Conservation (phyloP, 2,888 invertebrate species). For the Aquatica leii region DNA sequence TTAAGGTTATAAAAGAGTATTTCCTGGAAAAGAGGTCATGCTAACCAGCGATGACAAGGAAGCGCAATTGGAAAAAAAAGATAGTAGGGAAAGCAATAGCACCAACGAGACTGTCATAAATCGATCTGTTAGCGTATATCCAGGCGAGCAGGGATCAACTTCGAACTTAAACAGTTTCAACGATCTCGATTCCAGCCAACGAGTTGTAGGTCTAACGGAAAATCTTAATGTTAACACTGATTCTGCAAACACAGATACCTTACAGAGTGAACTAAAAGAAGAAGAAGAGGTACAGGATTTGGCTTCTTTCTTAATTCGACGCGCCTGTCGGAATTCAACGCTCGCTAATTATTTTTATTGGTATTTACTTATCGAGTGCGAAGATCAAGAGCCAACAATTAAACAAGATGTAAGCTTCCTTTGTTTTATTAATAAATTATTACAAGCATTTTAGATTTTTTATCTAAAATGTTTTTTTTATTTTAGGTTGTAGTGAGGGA, state of each 20-base stretch:
- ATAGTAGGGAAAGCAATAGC: conserved; percentile 57
- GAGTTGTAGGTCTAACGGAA: conserved; percentile 48
- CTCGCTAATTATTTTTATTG: conserved; percentile 98
- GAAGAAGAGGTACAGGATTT: conserved; percentile 71
- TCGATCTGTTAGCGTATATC: conserved; percentile 54
- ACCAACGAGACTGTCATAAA: conserved; percentile 54
- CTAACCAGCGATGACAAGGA: conserved; percentile 58
- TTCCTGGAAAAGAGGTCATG: conserved; percentile 51
- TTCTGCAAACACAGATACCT: conserved; percentile 63
- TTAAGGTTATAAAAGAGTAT: conserved; percentile 48
- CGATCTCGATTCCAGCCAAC: conserved; percentile 50
- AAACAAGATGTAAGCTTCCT: conserved; percentile 73
- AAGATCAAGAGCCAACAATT: conserved; percentile 78
- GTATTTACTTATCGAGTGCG: conserved; percentile 95
- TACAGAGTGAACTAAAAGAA: conserved; percentile 60
- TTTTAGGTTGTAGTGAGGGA: conserved; percentile 64
- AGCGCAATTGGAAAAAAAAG: conserved; percentile 56
- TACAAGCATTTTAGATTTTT: too few species aligned
- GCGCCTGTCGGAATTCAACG: conserved; percentile 88
- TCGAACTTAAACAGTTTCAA: conserved; percentile 54
- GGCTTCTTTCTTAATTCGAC: conserved; percentile 87
- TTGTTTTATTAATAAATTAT: too few species aligned
- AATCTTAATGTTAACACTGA: conserved; percentile 55
- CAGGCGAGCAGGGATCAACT: conserved; percentile 53
- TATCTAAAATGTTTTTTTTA: too few species aligned